Base-by-base conservation (phyloP, 2,797 vertebrate genomes). In the Garrulus glandarius region DNA sequence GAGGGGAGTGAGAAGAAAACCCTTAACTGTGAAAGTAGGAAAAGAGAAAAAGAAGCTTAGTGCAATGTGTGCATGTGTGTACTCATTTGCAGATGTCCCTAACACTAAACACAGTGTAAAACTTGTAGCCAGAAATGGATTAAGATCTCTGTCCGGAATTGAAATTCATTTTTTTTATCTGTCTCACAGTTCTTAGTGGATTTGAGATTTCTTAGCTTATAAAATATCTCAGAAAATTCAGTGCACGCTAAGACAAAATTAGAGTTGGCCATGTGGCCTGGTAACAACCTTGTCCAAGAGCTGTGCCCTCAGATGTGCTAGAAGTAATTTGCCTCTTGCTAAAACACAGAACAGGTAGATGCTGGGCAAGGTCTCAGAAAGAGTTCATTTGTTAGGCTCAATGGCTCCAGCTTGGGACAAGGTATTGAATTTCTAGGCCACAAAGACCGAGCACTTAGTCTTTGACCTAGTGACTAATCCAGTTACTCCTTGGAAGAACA, bases 1-100 rank as follows among this genome's bases (percentile, higher is more conserved):
- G 74, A 93, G 87, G 87, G 79, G 86, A 94, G 39, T 88, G 59
- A 92, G 95, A 94, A 95, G 95, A 96, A 97, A 95, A 96, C 87
- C 84, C 87, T 93, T 89, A 95, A 96, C 95, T 93, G 92, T 96
- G 93, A 92, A 95, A 93, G 91, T 15, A 93, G 83, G 61, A 79
- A 93, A 93, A 92, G 89, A 88, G 74, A 95, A 92, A 97, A 95
- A 95, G 89, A 20, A 91, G 95, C 91, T 97, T 97, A 97, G 46
- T 71, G 79, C 57, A 93, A 64, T 65, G 36, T 78, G 65, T 95
- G 79, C 57, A 61, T 71, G 24, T 86, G 87, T 84, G 87, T 44
- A 89, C 55, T 95, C 89, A 92, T 96, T 95, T 95, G 85, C 87
- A 95, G 94, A 88, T 94, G 92, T 95, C 76, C 83, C 81, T 81